These are phyloP conservation scores for Wasmannia auropunctata DNA, from an alignment of 1,140 invertebrate genomes.

Conservation along the genomic window DNA sequence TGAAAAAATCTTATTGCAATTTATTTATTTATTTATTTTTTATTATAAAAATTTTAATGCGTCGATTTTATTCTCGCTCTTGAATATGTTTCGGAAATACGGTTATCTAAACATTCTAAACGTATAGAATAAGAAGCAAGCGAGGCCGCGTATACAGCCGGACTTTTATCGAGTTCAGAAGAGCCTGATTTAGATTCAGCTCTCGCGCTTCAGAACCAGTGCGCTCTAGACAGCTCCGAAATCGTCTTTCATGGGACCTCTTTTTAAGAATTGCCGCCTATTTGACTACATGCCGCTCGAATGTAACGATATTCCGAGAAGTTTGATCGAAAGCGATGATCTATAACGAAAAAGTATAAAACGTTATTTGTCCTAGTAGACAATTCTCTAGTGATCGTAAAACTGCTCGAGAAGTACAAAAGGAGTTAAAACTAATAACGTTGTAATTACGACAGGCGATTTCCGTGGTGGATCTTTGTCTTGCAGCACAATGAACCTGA, in stretches of 20 bases:
- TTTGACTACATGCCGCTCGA: background rate
- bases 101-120: background rate
- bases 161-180: conserved; percentile 65
- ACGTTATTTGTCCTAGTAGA: background rate
- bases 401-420: background rate
- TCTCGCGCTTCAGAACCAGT: background rate
- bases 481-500: conserved; percentile 66
- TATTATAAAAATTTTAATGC: background rate
- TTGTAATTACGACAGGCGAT: background rate
- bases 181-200: conserved; percentile 70
- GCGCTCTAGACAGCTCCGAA: conserved; percentile 24
- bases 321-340: background rate
- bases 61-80: background rate
- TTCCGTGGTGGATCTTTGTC: conserved; percentile 29
- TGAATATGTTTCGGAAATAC: background rate
- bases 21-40: conserved; percentile 1
- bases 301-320: conserved; percentile 1
- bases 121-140: background rate
- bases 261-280: background rate
- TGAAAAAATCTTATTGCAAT: background rate
- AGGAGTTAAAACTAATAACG: conserved; percentile 2
- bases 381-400: background rate
- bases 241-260: conserved; percentile 8
- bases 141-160: background rate
- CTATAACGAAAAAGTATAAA: background rate